These are phyloP conservation scores for Buceros bicornis DNA, from an alignment of 2,797 vertebrate genomes.

Conservation along the genomic window DNA sequence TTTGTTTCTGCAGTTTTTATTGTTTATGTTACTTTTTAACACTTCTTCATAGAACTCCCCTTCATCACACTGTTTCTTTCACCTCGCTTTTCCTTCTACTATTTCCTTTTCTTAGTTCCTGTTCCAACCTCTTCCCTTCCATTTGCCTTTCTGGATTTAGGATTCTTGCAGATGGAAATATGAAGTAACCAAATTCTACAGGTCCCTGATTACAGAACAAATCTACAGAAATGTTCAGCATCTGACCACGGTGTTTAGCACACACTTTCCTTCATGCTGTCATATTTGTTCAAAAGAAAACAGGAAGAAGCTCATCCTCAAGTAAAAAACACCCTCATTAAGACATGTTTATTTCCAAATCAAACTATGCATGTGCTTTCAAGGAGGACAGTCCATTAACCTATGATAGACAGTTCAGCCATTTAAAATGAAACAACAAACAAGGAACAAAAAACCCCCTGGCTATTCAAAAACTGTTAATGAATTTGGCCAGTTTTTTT, in stretches of 20 bases:
- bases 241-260: neutral
- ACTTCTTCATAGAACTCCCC: neutral
- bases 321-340: neutral
- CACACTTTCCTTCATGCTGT: neutral
- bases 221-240: neutral
- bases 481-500: neutral
- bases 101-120: neutral
- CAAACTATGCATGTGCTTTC: neutral
- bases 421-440: neutral
- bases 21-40: neutral
- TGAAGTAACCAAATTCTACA: neutral
- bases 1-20: neutral
- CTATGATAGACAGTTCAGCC: neutral
- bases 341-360: neutral
- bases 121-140: neutral
- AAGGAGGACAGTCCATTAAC: neutral
- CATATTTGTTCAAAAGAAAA: neutral
- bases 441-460: rapidly evolving
- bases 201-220: neutral
- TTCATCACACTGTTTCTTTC: neutral
- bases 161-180: neutral
- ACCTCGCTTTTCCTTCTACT: neutral
- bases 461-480: neutral
- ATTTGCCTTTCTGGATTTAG: neutral
- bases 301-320: neutral